Evolutionary conservation across 1,140 invertebrate genomes (phyloP).

Genomic region (Macrotrachela quadricornifera): DNA sequence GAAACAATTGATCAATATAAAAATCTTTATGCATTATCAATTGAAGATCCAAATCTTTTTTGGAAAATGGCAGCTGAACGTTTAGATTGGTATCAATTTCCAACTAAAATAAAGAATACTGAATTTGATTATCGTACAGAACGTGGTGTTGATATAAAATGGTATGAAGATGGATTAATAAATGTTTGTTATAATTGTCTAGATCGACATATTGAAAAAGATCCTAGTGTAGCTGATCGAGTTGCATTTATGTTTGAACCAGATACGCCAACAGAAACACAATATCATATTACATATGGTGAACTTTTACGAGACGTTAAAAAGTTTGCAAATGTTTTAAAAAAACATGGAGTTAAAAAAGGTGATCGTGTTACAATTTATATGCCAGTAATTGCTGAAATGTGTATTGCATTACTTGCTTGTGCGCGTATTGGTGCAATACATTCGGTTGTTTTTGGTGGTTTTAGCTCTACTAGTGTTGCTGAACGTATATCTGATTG

Average conservation of each 20-base stretch:
- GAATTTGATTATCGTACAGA: too few relatives aligned
- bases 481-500: constrained; percentile 35
- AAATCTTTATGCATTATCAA: too few relatives aligned
- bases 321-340: constrained; percentile 33
- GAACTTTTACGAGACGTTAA: too few relatives aligned
- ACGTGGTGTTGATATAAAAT: constrained; percentile 11
- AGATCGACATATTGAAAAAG: constrained; percentile 29
- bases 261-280: too few relatives aligned
- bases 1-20: too few relatives aligned
- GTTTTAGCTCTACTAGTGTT: constrained; percentile 39
- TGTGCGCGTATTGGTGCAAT: constrained; percentile 36
- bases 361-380: constrained; percentile 38
- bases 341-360: constrained; percentile 27
- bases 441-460: constrained; percentile 40
- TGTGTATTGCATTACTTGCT: constrained; percentile 33
- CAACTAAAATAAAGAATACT: too few relatives aligned
- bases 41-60: too few relatives aligned
- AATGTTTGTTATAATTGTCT: constrained; percentile 38
- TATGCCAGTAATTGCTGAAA: constrained; percentile 32
- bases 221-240: constrained; percentile 27
- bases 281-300: too few relatives aligned
- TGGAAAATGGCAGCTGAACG: too few relatives aligned
- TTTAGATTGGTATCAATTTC: too few relatives aligned
- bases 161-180: constrained; percentile 31
- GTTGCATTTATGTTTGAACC: constrained; percentile 37